phyloP scores from a whole-genome alignment of 2,888 invertebrate species.

The Sarcophaga carnaria region DNA sequence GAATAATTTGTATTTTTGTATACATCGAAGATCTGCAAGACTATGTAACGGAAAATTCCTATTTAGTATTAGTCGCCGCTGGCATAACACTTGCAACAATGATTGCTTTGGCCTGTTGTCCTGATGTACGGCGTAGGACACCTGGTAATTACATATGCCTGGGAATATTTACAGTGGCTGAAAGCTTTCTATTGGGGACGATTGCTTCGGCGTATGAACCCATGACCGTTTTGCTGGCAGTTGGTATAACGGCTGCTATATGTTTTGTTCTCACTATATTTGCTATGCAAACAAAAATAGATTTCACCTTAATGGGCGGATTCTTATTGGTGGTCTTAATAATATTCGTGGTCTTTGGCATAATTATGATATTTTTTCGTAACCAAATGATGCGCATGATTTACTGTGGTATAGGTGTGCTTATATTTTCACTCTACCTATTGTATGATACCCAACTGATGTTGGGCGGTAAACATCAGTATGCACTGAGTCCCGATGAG shows the following conservation, averaged over 20 bases:
- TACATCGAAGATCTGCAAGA: conserved; percentile 84
- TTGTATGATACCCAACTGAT: conserved; percentile 94
- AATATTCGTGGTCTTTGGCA: conserved; percentile 88
- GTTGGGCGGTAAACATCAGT: conserved; percentile 94
- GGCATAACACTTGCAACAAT: conserved; percentile 86
- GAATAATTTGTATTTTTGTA: conserved; percentile 88
- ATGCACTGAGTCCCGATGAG: conserved; percentile 93
- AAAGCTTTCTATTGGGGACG: conserved; percentile 89
- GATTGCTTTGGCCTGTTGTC: conserved; percentile 82
- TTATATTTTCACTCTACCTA: conserved; percentile 92
- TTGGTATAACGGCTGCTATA: conserved; percentile 92
- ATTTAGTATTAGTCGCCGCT: conserved; percentile 85
- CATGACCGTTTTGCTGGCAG: conserved; percentile 88
- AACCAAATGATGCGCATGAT: conserved; percentile 84
- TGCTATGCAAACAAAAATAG: conserved; percentile 94
- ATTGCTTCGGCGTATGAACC: conserved; percentile 85
- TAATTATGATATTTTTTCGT: conserved; percentile 85
- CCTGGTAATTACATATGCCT: conserved; percentile 94
- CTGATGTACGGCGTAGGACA: conserved; percentile 83
- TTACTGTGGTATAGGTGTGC: conserved; percentile 91
- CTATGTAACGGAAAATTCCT: conserved; percentile 84
- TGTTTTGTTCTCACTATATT: conserved; percentile 92
- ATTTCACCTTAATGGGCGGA: conserved; percentile 90
- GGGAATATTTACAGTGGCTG: conserved; percentile 89
- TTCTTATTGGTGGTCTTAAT: conserved; percentile 87